Conservation (phyloP, 2,888 invertebrate species). For the Epistrophella euchroma region DNA sequence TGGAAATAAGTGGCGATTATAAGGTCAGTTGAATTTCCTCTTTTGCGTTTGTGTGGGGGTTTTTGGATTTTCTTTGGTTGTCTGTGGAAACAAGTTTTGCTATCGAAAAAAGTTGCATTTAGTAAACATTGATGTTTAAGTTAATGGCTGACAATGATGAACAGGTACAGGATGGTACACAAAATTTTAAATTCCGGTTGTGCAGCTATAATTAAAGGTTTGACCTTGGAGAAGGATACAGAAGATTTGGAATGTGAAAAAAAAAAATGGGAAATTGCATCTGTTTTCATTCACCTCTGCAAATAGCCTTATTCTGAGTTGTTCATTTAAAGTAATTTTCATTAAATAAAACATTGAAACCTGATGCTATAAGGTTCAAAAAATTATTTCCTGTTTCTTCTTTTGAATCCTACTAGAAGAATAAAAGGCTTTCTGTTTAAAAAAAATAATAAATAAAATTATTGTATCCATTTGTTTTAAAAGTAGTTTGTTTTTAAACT, state of each 20-base stretch:
- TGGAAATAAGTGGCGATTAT: constrained; percentile 45
- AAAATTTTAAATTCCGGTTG: background rate
- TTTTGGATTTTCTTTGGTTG: constrained; percentile 21
- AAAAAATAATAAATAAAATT: no score
- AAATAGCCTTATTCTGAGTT: background rate
- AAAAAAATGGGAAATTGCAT: background rate
- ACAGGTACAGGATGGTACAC: constrained; percentile 20
- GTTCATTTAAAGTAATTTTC: background rate
- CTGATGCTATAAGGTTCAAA: no score
- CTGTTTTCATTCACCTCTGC: no score
- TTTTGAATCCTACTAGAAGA: no score
- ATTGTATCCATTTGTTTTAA: no score
- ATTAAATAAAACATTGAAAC: no score
- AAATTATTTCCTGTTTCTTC: no score
- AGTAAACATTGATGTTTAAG: constrained; percentile 15
- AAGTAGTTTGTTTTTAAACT: no score
- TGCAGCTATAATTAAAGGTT: constrained; percentile 8
- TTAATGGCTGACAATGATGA: background rate
- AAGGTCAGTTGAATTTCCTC: constrained; percentile 68
- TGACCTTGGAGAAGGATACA: constrained; percentile 18
- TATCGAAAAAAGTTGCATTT: background rate
- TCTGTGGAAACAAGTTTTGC: constrained; percentile 41
- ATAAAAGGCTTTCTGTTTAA: no score
- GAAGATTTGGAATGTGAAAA: background rate
- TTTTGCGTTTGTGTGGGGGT: constrained; percentile 13